Percentiles rank a stretch among this genome's conserved stretches.
phyloP scores from a whole-genome alignment of 2,113 vertebrate genomes.

The Chionis minor region DNA sequence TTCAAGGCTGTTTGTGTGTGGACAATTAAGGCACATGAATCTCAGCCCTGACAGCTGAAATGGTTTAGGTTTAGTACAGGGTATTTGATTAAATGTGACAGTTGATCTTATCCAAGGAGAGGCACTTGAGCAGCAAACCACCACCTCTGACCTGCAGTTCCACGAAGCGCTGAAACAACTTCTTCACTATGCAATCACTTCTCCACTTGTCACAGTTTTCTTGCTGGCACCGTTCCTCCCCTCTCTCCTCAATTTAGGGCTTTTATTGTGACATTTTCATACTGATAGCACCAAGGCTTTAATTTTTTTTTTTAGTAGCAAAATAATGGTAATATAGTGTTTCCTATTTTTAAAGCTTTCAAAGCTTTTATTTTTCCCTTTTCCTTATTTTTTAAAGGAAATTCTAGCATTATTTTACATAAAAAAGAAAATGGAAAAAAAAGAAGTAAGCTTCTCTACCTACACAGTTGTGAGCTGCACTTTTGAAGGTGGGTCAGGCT shows the following conservation, averaged over 20 bases:
- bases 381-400: background rate
- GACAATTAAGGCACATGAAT: background rate
- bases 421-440: too few relatives aligned
- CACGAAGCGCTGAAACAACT: background rate
- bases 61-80: background rate
- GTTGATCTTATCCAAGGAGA: background rate
- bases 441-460: rapidly evolving
- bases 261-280: background rate
- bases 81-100: background rate
- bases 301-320: background rate
- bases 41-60: background rate
- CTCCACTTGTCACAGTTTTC: background rate
- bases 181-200: background rate
- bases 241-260: rapidly evolving
- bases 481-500: background rate
- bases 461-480: rapidly evolving
- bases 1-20: rapidly evolving
- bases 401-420: background rate
- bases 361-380: background rate
- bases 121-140: background rate
- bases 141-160: background rate
- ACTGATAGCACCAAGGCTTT: too few relatives aligned
- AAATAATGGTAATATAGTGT: rapidly evolving
- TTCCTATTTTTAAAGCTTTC: background rate
- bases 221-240: background rate